Conservation (phyloP, 2,113 vertebrate species). For the Aix galericulata region DNA sequence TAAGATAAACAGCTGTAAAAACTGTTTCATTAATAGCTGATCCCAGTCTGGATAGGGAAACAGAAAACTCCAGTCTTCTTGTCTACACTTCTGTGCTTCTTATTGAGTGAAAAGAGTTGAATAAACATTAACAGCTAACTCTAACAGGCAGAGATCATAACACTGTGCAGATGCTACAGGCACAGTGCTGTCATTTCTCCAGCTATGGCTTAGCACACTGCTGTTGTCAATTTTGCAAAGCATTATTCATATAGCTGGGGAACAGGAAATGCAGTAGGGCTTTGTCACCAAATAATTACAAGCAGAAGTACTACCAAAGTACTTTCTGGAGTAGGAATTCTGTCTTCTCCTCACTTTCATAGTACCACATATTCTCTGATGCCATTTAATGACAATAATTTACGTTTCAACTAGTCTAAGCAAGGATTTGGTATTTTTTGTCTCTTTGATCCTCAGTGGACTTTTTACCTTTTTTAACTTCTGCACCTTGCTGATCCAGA, state of each 20-base stretch:
- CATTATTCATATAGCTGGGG: background rate
- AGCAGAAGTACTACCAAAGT: background rate
- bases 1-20: background rate
- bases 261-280: background rate
- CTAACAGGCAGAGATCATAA: background rate
- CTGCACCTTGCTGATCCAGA: background rate
- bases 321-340: background rate
- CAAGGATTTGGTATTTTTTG: background rate
- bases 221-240: background rate
- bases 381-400: background rate
- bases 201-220: background rate
- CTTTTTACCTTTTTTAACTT: background rate
- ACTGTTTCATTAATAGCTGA: conserved; percentile 9
- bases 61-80: conserved; percentile 8
- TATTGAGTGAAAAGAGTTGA: background rate
- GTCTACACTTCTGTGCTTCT: background rate
- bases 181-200: background rate
- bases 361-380: background rate
- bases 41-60: background rate
- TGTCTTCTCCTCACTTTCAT: background rate
- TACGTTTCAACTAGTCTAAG: background rate
- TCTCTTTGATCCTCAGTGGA: background rate
- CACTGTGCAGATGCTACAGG: background rate
- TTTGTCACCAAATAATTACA: background rate
- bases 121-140: conserved; percentile 8